Evolutionary conservation across 92 coral and sea anemone species (phyloP).

Genomic region (Desmophyllum pertusum): DNA sequence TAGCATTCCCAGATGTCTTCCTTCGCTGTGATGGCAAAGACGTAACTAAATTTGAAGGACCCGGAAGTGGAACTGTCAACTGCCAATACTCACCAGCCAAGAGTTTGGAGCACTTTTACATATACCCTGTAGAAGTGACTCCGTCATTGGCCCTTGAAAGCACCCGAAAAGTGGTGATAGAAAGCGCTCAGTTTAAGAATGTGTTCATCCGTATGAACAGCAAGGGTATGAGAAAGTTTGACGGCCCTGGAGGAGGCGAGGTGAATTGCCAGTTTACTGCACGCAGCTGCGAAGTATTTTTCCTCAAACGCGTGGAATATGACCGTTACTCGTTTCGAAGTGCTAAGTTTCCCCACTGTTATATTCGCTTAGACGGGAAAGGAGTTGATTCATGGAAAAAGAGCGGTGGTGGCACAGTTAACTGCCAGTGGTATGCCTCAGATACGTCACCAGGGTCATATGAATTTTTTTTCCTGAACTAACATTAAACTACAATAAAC

Average conservation of each 20-base stretch:
- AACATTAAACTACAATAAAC: too few relatives aligned
- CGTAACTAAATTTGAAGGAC: not conserved
- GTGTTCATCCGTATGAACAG: conserved; percentile 36
- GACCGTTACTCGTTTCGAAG: conserved; percentile 34
- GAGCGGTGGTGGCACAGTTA: conserved; percentile 39
- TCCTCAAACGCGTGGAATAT: not conserved
- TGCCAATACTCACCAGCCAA: conserved; percentile 41
- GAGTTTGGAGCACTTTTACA: conserved; percentile 9
- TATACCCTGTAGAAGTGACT: conserved; percentile 34
- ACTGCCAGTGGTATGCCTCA: conserved; percentile 32
- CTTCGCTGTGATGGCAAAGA: conserved; percentile 42
- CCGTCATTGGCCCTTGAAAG: conserved; percentile 19
- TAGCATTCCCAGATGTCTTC: conserved; percentile 30
- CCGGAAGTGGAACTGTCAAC: conserved; percentile 44
- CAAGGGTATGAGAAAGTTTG: not conserved
- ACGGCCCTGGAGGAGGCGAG: conserved; percentile 9
- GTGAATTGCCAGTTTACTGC: conserved; percentile 36
- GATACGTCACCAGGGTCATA: not conserved
- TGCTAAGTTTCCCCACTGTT: conserved; percentile 38
- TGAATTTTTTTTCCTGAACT: conserved; percentile 2
- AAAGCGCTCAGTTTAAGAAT: conserved; percentile 12
- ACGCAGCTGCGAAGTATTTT: not conserved
- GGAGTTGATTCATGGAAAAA: not conserved
- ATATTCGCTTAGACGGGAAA: conserved; percentile 40
- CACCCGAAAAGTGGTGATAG: conserved; percentile 21